Evolutionary conservation across 2,113 vertebrate species (phyloP).

Genomic region (Marcusenius ussheri): DNA sequence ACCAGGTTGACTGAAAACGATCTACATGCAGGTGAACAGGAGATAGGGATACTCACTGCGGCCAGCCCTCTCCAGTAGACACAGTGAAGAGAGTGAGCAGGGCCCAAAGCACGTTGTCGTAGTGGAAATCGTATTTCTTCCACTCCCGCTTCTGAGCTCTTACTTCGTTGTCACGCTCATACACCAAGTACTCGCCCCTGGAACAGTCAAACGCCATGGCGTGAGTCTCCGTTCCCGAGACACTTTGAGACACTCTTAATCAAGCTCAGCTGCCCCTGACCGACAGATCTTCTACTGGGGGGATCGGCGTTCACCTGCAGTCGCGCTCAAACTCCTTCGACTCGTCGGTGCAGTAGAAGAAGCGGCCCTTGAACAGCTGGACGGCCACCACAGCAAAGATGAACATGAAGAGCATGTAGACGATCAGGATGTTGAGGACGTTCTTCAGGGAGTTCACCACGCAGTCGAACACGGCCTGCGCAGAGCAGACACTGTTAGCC

Average conservation of each 20-base stretch:
- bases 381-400: conserved; percentile 95
- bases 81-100: conserved; percentile 96
- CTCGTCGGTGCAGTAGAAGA: conserved; percentile 92
- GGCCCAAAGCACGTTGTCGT: conserved; percentile 97
- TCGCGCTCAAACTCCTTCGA: conserved; percentile 87
- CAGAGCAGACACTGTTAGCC: conserved; percentile 4
- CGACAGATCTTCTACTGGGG: background rate
- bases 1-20: background rate
- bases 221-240: background rate
- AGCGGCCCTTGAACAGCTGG: conserved; percentile 93
- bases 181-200: conserved; percentile 88
- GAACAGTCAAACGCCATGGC: background rate
- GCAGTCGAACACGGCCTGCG: conserved; percentile 89
- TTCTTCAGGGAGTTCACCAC: conserved; percentile 96
- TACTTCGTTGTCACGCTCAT: conserved; percentile 86
- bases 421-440: conserved; percentile 92
- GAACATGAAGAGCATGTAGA: conserved; percentile 98
- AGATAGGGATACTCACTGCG: conserved; percentile 71
- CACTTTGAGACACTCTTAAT: background rate
- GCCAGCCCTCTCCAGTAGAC: conserved; percentile 95
- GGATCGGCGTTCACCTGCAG: conserved; percentile 55
- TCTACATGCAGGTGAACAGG: background rate
- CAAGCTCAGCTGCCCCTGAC: background rate
- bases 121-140: conserved; percentile 96
- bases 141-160: conserved; percentile 91